Base-by-base conservation (phyloP, 2,888 invertebrate genomes). In the Punctoribates punctum region DNA sequence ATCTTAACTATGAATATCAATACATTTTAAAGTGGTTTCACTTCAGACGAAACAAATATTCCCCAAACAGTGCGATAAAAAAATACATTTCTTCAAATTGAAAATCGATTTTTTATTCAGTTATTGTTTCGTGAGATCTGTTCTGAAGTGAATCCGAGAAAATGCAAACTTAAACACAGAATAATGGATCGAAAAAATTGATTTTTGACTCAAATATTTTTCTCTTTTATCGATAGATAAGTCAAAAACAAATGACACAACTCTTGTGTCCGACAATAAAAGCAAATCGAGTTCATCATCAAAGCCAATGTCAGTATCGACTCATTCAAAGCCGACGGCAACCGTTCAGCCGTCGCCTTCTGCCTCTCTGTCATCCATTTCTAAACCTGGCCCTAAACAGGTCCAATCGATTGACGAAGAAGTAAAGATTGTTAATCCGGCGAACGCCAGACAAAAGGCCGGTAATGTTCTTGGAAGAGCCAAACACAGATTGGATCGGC, bases 401-500 rank as follows among this genome's bases (percentile, higher is more conserved):
- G 27, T 25, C 60, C 60, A 34, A 34, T 34, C 60, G 11, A 65
- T 65, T 17, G 65, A 65, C 9, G 65, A 65, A 25, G 65, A 65
- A 17, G 65, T 65, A 17, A 65, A 65, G 17, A 34, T 65, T n/a
- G 29, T 65, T 17, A 65, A 65, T 29, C 27, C 77, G 34, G 65
- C 60, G 23, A 74, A 78, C 51, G 74, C 75, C 1, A 75, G 75
- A 57, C 13, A 74, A 65, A 86, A 88, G 73, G 90, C 91, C 51
- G 87, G 89, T 76, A 91, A 91, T 83, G 91, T 91, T 78, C 86
- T 92, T 80, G 91, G 92, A 83, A 89, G 90, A 83, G 92, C 92
- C 81, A 89, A 91, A 81, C 90, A 89, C 84, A 89, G 91, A 81
- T 92, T 92, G 83, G 92, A 92, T 48, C 48, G 13, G 8, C 48